A percentile compares a stretch with the other conserved stretches of the same genome.
Conservation (phyloP, 2,113 vertebrate genomes). For the Panthera tigris region DNA sequence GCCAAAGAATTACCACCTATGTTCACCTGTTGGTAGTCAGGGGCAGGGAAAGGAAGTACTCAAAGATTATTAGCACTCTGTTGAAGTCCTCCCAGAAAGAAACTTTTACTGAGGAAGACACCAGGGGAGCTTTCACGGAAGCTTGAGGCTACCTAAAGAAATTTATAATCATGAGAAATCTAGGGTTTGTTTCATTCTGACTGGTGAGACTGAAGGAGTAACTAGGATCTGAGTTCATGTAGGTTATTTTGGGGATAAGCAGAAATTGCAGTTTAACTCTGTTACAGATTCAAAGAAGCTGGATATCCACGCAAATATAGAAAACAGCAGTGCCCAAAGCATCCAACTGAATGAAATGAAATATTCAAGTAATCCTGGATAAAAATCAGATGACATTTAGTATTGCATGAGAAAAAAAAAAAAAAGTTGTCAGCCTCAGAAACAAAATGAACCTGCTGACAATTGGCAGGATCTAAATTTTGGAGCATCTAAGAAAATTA, state of each 20-base stretch:
- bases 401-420: not conserved
- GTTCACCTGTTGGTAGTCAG: not conserved
- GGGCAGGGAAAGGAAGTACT: too few species aligned
- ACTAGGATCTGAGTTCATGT: not conserved
- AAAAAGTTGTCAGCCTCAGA: not conserved
- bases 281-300: not conserved
- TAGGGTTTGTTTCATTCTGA: not conserved
- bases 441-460: not conserved
- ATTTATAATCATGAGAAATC: not conserved
- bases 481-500: not conserved
- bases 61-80: not conserved
- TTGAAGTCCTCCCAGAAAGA: too few species aligned
- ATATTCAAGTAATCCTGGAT: not conserved
- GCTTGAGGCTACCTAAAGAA: not conserved
- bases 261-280: not conserved
- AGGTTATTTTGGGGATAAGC: not conserved
- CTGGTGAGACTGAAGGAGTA: not conserved
- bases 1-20: not conserved
- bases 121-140: not conserved
- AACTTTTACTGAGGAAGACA: not conserved
- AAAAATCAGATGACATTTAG: not conserved
- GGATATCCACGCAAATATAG: not conserved
- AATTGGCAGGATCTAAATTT: not conserved
- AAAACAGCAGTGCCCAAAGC: not conserved
- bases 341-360: not conserved